These are phyloP conservation scores for Chionomys nivalis DNA, from an alignment of 2,113 vertebrate genomes.

Conservation along the genomic window DNA sequence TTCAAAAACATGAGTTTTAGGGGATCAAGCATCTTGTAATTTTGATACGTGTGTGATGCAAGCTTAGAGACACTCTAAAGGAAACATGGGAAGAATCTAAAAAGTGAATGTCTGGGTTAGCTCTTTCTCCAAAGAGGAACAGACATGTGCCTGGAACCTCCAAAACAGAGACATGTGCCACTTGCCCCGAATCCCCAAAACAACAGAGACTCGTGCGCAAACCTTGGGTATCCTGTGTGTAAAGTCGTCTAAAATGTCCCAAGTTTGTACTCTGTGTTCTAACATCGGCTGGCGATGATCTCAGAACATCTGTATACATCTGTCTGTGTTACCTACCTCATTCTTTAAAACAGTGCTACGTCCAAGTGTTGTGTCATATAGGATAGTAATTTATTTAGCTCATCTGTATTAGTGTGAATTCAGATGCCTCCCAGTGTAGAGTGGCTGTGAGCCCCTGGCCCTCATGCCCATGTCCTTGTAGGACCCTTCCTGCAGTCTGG, in stretches of 20 bases:
- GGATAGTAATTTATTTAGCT: neutral
- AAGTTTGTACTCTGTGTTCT: neutral
- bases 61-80: neutral
- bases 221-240: neutral
- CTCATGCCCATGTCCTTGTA: neutral
- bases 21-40: neutral
- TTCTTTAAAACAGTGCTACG: neutral
- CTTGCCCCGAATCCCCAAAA: neutral
- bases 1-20: neutral
- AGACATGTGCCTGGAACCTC: neutral
- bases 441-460: neutral
- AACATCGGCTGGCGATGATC: neutral
- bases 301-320: neutral
- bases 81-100: neutral
- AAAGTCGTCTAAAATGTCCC: neutral
- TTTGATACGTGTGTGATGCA: neutral
- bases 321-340: slow-evolving; percentile 46
- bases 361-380: neutral
- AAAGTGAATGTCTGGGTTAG: neutral
- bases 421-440: neutral
- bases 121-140: neutral
- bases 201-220: too few relatives aligned
- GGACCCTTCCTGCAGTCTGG: neutral
- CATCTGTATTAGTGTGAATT: neutral
- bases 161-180: neutral